Conservation (phyloP, 1,140 invertebrate genomes). For the Megalopta genalis region DNA sequence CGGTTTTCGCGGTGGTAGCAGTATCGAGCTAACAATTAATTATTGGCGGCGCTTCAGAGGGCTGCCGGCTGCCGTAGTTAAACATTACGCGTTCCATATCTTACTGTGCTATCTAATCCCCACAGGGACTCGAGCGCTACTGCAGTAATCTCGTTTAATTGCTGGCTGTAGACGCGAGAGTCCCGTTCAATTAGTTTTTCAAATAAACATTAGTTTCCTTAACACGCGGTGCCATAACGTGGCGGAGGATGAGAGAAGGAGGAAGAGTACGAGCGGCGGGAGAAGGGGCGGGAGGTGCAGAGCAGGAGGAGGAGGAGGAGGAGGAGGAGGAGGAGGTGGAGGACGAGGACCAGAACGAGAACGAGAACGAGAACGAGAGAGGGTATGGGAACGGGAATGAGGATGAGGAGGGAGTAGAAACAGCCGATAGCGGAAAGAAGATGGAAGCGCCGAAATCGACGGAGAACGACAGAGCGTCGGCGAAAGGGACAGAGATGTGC, state of each 20-base stretch:
- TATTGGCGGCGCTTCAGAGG: constrained; percentile 74
- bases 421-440: constrained; percentile 44
- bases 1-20: constrained; percentile 62
- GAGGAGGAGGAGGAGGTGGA: not conserved
- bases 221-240: constrained; percentile 79
- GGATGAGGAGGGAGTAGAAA: constrained; percentile 3
- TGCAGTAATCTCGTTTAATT: constrained; percentile 81
- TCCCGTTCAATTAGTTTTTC: constrained; percentile 81
- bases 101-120: constrained; percentile 79
- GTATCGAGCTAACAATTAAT: constrained; percentile 77
- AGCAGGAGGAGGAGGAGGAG: constrained; percentile 19
- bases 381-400: not conserved
- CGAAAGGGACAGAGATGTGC: constrained; percentile 21
- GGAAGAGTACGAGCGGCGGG: constrained; percentile 29
- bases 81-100: constrained; percentile 80
- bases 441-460: constrained; percentile 38
- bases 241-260: constrained; percentile 60
- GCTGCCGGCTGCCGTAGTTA: constrained; percentile 75
- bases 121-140: constrained; percentile 73
- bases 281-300: not conserved
- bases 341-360: constrained; percentile 41
- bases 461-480: constrained; percentile 24
- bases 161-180: constrained; percentile 79
- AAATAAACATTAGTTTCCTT: constrained; percentile 82
- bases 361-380: constrained; percentile 11